These are phyloP conservation scores for Papilio polytes DNA, from an alignment of 1,140 invertebrate genomes.

Conservation along the genomic window DNA sequence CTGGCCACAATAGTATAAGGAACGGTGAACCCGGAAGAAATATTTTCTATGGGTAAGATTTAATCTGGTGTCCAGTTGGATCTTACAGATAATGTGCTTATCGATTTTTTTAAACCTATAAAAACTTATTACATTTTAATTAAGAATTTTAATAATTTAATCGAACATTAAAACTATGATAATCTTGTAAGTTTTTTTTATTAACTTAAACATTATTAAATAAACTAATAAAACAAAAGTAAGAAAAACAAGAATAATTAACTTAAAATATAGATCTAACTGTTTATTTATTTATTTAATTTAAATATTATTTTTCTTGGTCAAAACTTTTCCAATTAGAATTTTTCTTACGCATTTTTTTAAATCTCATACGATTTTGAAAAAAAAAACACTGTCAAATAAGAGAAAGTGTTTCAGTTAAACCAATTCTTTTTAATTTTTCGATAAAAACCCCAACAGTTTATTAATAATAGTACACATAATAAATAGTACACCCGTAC, in stretches of 20 bases:
- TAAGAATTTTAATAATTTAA: too few species aligned
- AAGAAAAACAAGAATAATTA: not conserved
- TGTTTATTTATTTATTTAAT: too few species aligned
- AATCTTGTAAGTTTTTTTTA: constrained; percentile 37
- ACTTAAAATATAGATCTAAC: too few species aligned
- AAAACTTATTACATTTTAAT: not conserved
- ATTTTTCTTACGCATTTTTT: not conserved
- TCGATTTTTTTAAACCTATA: constrained; percentile 7
- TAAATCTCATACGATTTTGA: too few species aligned
- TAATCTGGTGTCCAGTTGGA: constrained; percentile 67
- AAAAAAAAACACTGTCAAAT: too few species aligned
- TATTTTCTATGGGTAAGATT: constrained; percentile 73
- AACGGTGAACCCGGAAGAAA: constrained; percentile 78
- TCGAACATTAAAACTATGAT: not conserved
- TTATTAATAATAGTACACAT: not conserved
- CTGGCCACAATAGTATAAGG: constrained; percentile 75
- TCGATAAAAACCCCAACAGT: not conserved
- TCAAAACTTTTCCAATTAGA: not conserved
- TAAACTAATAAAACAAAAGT: not conserved
- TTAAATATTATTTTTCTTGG: too few species aligned
- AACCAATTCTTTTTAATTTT: too few species aligned
- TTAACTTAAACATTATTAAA: constrained; percentile 38
- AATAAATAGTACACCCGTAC: constrained; percentile 49
- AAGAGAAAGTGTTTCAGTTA: too few species aligned
- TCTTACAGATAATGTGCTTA: constrained; percentile 55